A percentile compares a stretch with the other conserved stretches of the same genome.
These are phyloP conservation scores for Emydura subglobosa DNA, from an alignment of 2,113 vertebrate genomes.

Conservation along the genomic window DNA sequence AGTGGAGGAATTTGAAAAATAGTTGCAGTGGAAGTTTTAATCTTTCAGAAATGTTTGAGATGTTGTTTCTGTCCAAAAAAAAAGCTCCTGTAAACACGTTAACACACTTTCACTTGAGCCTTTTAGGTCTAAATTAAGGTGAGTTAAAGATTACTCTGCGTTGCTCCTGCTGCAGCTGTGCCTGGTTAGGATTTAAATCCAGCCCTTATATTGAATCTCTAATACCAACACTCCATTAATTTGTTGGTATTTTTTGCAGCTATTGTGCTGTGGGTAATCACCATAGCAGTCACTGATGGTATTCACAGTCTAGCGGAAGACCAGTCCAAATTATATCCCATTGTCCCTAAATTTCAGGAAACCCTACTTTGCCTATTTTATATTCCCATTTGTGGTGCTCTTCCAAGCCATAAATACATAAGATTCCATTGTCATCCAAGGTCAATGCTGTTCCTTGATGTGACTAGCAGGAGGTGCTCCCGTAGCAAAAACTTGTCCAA, in stretches of 20 bases:
- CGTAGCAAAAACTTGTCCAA: constrained; percentile 40
- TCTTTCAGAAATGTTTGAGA: background rate
- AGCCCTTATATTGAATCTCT: background rate
- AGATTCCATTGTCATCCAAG: background rate
- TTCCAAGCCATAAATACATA: background rate
- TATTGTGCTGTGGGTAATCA: background rate
- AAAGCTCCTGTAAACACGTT: background rate
- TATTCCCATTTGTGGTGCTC: background rate
- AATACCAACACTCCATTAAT: background rate
- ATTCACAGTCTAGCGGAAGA: background rate
- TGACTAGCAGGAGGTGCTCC: constrained; percentile 59
- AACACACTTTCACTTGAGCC: background rate
- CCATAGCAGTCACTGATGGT: background rate
- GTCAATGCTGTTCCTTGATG: background rate
- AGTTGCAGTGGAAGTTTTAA: constrained; percentile 15
- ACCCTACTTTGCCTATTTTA: background rate
- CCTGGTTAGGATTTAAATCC: background rate
- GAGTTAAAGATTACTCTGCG: background rate
- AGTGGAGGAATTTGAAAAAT: constrained; percentile 29
- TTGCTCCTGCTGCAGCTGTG: background rate
- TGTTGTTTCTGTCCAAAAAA: background rate
- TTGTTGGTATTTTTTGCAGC: background rate
- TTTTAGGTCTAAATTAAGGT: background rate
- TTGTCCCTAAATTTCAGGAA: background rate
- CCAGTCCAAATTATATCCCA: accelerated